A percentile compares a stretch with the other conserved stretches of the same genome.
Evolutionary conservation across 2,888 invertebrate species (phyloP).

Genomic region (Diplolepis rosae): DNA sequence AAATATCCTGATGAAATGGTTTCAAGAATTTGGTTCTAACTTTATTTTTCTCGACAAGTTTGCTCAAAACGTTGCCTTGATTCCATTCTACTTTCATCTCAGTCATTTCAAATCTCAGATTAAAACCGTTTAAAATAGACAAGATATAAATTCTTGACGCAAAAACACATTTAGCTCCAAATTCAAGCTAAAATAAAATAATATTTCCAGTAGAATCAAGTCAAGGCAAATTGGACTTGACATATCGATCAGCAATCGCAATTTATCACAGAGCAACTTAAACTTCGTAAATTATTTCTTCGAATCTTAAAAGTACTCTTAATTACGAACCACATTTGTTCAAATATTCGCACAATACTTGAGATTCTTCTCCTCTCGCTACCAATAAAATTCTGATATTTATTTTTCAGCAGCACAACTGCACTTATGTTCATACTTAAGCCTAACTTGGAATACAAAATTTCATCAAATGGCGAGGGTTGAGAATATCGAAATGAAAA

Average conservation of each 20-base stretch:
- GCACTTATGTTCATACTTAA: background rate
- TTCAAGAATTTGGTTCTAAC: background rate
- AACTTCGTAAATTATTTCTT: constrained; percentile 8
- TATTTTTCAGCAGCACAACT: background rate
- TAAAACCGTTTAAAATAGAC: background rate
- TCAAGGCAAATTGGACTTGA: background rate
- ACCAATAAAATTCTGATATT: background rate
- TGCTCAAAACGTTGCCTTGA: background rate
- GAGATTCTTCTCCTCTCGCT: constrained; percentile 1
- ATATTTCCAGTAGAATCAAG: background rate
- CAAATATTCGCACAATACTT: constrained; percentile 3
- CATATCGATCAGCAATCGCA: constrained; percentile 3
- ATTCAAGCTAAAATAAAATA: background rate
- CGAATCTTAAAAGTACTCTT: constrained; percentile 25
- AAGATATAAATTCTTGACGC: constrained; percentile 5
- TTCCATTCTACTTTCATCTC: background rate
- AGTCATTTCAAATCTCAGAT: background rate
- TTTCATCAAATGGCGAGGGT: constrained; percentile 22
- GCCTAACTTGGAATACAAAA: constrained; percentile 17
- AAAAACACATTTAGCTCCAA: background rate
- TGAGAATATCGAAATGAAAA: constrained; percentile 1
- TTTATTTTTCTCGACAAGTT: background rate
- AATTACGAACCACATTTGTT: constrained; percentile 17
- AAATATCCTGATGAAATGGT: background rate
- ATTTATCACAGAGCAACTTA: constrained; percentile 30